Evolutionary conservation across 2,888 invertebrate species (phyloP), one percentile per base, ranked within the genome.

Genomic region (Pycnomerus fuliginosus): DNA sequence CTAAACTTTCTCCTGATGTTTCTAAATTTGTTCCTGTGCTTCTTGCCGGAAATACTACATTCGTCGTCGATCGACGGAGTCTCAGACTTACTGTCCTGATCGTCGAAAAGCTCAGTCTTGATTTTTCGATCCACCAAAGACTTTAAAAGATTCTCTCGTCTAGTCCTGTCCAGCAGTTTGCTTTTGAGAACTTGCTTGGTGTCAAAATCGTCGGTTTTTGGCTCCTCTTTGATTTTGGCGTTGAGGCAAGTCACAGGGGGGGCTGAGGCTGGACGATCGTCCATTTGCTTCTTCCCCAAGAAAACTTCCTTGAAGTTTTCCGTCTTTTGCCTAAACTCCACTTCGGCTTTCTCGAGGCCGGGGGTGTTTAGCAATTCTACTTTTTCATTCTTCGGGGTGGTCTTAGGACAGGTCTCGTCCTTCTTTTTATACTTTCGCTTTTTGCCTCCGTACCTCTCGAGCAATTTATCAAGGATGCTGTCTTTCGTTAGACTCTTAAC

Each of bases 261-360:
- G 0, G 90, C 89, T 0, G 89, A 89, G 0, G 89, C 88, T 0
- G 90, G 88, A 25, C 89, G 76, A 60, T 90, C 89, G 47, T 79
- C 79, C 58, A 85, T 76, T 62, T 85, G 84, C 67, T 87, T 86
- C 53, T 80, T 68, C 60, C 80, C 82, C 43, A 80, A 78, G 68
- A 83, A 84, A 27, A 81, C 80, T 55, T 81, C 77, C 59, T 83
- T 78, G 63, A 83, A 84, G 49, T 80, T 81, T 39, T 81, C 77
- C 8, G 84, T 84, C 60, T 84, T 80, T 69, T 84, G 84, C 55
- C 84, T 76, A 67, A 85, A 84, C 29, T 82, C 82, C 2, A 12
- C 23, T 15, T 55, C 52, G 60, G 76, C 74, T 39, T 73, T 71
- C 16, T 74, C 75, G 58, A 83, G 73, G 61, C 80, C 80, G n/a